Percentiles rank a stretch among this genome's conserved stretches.
phyloP scores from a whole-genome alignment of 37 sponge, comb jelly and placozoan genomes.

The Theonella swinhoei region DNA sequence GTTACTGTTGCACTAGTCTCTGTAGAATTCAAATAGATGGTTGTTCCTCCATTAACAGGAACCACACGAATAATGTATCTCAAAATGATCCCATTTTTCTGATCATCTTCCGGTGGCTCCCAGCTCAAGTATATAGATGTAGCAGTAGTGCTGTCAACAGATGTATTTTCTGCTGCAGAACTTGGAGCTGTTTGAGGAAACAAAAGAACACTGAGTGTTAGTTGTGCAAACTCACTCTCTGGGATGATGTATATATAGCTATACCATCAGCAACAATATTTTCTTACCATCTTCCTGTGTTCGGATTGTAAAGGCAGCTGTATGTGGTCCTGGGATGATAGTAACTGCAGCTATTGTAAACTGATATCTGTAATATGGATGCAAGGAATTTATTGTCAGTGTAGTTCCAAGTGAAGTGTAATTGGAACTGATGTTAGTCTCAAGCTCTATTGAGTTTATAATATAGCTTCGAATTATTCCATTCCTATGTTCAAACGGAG shows the following conservation, averaged over 20 bases:
- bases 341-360: conserved; percentile 43
- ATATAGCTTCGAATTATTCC: conserved; percentile 34
- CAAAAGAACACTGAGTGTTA: not conserved
- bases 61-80: conserved; percentile 16
- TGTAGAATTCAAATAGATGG: not conserved
- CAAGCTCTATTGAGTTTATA: conserved; percentile 12
- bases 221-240: no score
- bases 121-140: conserved; percentile 7
- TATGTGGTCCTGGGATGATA: conserved; percentile 11
- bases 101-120: conserved; percentile 8
- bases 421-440: not conserved
- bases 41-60: not conserved
- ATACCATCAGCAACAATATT: no score
- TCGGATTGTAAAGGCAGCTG: not conserved
- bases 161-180: not conserved
- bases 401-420: not conserved
- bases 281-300: conserved; percentile 29
- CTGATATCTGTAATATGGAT: conserved; percentile 48
- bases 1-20: not conserved
- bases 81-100: conserved; percentile 30
- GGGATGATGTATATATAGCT: no score
- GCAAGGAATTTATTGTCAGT: conserved; percentile 11
- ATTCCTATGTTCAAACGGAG: conserved; percentile 10
- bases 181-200: conserved; percentile 12
- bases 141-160: not conserved